phyloP scores from a whole-genome alignment of 2,113 vertebrate species.

The Proterorhinus semilunaris region DNA sequence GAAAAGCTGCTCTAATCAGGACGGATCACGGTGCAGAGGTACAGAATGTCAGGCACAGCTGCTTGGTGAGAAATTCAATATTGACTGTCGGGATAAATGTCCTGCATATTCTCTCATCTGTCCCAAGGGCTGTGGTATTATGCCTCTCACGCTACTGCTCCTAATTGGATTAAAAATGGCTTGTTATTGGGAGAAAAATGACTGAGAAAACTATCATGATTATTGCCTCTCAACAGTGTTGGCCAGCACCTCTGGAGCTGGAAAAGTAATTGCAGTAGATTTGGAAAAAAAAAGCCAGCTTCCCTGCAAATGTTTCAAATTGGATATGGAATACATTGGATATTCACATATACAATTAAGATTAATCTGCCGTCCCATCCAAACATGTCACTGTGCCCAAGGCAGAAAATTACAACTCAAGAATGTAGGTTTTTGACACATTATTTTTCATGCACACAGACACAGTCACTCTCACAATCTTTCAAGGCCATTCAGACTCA shows the following conservation, averaged over 20 bases:
- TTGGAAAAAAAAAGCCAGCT: constrained; percentile 58
- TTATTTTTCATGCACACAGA: too few species aligned
- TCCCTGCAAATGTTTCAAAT: neutral
- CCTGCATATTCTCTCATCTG: constrained; percentile 77
- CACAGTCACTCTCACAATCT: too few species aligned
- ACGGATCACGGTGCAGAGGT: constrained; percentile 74
- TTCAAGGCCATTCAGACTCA: too few species aligned
- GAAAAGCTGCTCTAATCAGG: constrained; percentile 75
- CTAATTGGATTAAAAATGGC: constrained; percentile 78
- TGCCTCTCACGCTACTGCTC: constrained; percentile 72
- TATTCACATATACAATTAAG: neutral
- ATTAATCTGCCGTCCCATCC: too few species aligned
- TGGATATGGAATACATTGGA: neutral
- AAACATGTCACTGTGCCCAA: too few species aligned
- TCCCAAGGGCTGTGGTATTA: constrained; percentile 70
- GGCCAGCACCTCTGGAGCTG: constrained; percentile 47
- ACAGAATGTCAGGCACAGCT: constrained; percentile 79
- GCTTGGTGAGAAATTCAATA: constrained; percentile 77
- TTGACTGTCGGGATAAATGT: constrained; percentile 78
- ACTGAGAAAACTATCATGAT: constrained; percentile 69
- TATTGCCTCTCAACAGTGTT: constrained; percentile 66
- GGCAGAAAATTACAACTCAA: neutral
- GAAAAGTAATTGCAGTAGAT: constrained; percentile 46
- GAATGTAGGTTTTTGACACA: too few species aligned
- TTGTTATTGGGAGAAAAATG: constrained; percentile 76